Conservation (phyloP, 2,113 vertebrate species). For the Talpa occidentalis region DNA sequence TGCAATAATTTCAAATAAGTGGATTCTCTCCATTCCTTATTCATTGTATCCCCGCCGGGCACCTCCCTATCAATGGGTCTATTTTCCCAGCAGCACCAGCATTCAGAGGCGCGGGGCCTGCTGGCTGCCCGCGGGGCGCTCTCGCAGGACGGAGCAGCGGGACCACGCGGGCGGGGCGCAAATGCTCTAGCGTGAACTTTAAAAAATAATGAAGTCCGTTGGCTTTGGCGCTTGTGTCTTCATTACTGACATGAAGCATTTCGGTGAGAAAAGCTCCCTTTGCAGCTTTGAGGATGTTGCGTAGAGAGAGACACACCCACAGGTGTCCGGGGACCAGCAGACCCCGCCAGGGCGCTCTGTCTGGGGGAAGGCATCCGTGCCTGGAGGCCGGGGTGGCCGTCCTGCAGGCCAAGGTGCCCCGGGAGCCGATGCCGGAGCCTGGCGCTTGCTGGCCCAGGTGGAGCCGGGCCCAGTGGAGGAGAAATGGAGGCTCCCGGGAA, state of each 20-base stretch:
- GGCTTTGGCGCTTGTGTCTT: neutral
- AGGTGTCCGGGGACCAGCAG: neutral
- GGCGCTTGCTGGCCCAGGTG: neutral
- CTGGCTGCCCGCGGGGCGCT: too few relatives aligned
- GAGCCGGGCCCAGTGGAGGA: neutral
- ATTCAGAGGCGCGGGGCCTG: neutral
- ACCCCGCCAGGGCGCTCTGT: neutral
- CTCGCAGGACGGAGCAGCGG: neutral
- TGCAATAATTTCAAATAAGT: neutral
- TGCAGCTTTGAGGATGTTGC: rapidly evolving
- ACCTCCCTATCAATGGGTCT: rapidly evolving
- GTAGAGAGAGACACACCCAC: neutral
- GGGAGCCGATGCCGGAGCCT: too few relatives aligned
- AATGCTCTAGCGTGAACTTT: neutral
- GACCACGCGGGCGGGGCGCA: rapidly evolving
- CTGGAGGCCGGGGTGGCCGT: neutral
- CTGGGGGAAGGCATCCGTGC: neutral
- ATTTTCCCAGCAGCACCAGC: rapidly evolving
- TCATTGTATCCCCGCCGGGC: neutral
- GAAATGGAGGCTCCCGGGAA: too few relatives aligned
- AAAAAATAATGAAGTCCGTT: too few relatives aligned
- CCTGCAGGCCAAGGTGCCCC: too few relatives aligned
- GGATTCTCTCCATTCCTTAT: neutral
- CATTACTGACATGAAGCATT: rapidly evolving
- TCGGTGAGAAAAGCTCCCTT: neutral